These are phyloP conservation scores for Gerris lacustris DNA, from an alignment of 2,888 invertebrate genomes.

Conservation along the genomic window DNA sequence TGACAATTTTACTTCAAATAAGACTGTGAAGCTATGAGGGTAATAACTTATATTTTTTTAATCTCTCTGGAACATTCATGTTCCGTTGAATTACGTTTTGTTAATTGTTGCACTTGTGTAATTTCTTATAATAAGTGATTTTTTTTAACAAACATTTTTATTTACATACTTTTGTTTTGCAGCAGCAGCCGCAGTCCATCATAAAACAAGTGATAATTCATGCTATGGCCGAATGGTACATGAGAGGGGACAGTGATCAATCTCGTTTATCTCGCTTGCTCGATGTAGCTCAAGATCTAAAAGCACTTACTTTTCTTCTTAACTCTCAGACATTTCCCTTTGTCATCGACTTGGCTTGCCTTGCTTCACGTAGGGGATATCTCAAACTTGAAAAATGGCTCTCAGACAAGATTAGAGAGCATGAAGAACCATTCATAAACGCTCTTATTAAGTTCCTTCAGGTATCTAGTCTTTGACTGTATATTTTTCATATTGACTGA, in stretches of 20 bases:
- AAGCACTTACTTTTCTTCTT: slow-evolving; percentile 76
- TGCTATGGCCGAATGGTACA: slow-evolving; percentile 96
- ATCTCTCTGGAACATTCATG: too few relatives aligned
- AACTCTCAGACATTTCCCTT: slow-evolving; percentile 89
- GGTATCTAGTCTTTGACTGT: slow-evolving; percentile 26
- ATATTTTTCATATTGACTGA: slow-evolving; percentile 2
- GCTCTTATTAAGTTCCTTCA: slow-evolving; percentile 80
- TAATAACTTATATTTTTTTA: too few relatives aligned
- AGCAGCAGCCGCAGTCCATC: too few relatives aligned
- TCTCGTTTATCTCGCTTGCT: slow-evolving; percentile 83
- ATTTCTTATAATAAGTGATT: too few relatives aligned
- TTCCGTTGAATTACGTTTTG: too few relatives aligned
- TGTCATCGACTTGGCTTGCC: slow-evolving; percentile 92
- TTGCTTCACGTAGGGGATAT: slow-evolving; percentile 93
- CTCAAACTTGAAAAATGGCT: slow-evolving; percentile 98
- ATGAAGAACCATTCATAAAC: slow-evolving; percentile 79
- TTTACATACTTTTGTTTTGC: too few relatives aligned
- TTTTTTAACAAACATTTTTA: too few relatives aligned
- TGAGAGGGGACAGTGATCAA: slow-evolving; percentile 84
- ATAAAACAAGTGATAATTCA: slow-evolving; percentile 60
- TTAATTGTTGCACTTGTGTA: too few relatives aligned
- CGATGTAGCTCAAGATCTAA: slow-evolving; percentile 87
- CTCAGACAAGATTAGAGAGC: slow-evolving; percentile 89
- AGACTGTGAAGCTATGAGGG: too few relatives aligned
- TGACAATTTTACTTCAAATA: too few relatives aligned